Conservation (phyloP, 2,888 invertebrate genomes). For the Allophyes oxyacanthae region DNA sequence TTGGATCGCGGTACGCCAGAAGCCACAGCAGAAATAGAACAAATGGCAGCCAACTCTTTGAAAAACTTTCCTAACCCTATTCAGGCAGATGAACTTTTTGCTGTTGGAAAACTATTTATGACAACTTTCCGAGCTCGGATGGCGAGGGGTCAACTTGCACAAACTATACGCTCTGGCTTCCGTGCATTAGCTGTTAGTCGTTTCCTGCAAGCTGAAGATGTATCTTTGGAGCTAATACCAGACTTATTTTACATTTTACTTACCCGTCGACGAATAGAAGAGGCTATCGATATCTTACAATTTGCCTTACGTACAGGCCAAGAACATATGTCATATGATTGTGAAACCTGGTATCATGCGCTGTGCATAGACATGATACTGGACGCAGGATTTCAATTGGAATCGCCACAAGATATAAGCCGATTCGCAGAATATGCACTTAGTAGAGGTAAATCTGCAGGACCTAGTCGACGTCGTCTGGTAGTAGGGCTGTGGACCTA, state of each 20-base stretch:
- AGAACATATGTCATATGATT: constrained; percentile 65
- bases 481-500: constrained; percentile 81
- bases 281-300: constrained; percentile 83
- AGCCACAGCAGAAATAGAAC: constrained; percentile 75
- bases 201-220: constrained; percentile 77
- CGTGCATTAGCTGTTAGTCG: constrained; percentile 79
- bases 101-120: constrained; percentile 81
- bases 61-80: constrained; percentile 70
- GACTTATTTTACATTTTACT: constrained; percentile 81
- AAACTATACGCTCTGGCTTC: constrained; percentile 78
- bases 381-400: constrained; percentile 88
- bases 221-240: constrained; percentile 81
- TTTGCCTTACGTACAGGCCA: constrained; percentile 69
- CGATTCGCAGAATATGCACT: constrained; percentile 77
- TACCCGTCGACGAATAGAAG: constrained; percentile 80
- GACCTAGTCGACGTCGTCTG: constrained; percentile 72
- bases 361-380: constrained; percentile 89
- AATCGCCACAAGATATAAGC: constrained; percentile 81
- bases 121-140: constrained; percentile 80
- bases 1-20: constrained; percentile 75
- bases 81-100: constrained; percentile 79
- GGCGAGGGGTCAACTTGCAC: constrained; percentile 71
- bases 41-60: constrained; percentile 71
- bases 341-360: constrained; percentile 88
- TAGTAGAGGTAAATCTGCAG: constrained; percentile 64